These are phyloP conservation scores for Pristionchus exspectatus DNA, from an alignment of 2,888 invertebrate species.

Conservation along the genomic window DNA sequence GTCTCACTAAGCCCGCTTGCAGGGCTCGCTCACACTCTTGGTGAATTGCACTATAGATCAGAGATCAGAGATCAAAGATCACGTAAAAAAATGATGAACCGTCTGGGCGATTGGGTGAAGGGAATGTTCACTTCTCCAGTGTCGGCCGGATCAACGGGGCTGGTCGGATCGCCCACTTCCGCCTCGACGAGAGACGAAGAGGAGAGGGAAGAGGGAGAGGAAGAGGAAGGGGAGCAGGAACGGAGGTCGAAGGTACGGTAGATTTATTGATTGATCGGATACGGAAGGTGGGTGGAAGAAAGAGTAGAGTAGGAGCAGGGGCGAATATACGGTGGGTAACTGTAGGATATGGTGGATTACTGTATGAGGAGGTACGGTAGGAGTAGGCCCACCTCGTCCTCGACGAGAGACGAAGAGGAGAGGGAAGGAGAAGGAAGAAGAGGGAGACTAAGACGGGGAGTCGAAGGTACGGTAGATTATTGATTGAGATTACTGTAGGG, in stretches of 20 bases:
- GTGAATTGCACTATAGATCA: neutral
- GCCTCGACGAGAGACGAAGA: neutral
- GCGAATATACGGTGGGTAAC: neutral
- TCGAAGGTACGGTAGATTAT: neutral
- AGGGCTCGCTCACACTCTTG: neutral
- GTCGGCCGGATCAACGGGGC: neutral
- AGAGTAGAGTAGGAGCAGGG: neutral
- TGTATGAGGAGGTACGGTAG: neutral
- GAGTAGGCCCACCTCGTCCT: too few species aligned
- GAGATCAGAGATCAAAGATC: conserved; percentile 9
- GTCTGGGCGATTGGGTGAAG: too few species aligned
- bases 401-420: too few species aligned
- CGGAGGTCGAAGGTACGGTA: neutral
- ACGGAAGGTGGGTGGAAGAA: neutral
- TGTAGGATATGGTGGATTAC: neutral
- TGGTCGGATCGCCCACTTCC: neutral
- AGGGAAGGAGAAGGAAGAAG: neutral
- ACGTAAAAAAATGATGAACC: neutral
- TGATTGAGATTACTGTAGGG: neutral
- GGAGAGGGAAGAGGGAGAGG: conserved; percentile 23
- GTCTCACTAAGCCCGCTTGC: neutral
- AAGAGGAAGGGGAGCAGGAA: neutral
- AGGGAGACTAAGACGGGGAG: neutral
- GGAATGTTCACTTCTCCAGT: neutral
- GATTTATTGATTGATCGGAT: neutral